A percentile compares a stretch with the other conserved stretches of the same genome.
These are phyloP conservation scores for Diachasmimorpha longicaudata DNA, from an alignment of 1,140 invertebrate genomes.

Conservation along the genomic window DNA sequence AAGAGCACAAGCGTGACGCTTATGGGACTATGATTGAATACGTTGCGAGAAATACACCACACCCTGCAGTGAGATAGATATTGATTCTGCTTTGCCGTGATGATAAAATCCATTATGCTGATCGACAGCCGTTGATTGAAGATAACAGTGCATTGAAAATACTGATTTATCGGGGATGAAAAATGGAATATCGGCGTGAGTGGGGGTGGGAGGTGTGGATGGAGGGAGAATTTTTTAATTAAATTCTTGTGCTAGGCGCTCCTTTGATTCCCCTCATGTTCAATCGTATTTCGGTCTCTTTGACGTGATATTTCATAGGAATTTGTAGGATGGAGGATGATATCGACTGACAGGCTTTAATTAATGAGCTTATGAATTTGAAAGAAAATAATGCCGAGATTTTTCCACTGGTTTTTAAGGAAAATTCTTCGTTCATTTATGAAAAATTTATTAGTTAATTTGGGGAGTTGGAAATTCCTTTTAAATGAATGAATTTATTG, in stretches of 20 bases:
- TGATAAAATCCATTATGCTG: slow-evolving; percentile 4
- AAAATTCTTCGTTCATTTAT: no score
- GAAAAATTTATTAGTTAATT: no score
- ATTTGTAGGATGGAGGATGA: no score
- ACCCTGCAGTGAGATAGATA: background rate
- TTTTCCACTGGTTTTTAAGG: no score
- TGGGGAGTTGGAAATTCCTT: no score
- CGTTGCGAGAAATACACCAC: background rate
- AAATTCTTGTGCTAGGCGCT: background rate
- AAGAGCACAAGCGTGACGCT: background rate
- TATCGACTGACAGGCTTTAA: no score
- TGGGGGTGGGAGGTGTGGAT: background rate
- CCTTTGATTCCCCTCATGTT: background rate
- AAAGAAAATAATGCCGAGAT: no score
- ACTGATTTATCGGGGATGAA: background rate
- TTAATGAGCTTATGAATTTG: no score
- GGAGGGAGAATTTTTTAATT: background rate
- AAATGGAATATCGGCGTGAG: background rate
- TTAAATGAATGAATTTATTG: no score
- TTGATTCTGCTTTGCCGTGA: background rate
- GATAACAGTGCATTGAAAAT: slow-evolving; percentile 4
- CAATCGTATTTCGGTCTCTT: background rate
- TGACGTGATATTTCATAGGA: background rate
- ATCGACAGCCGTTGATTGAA: background rate
- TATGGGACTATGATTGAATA: slow-evolving; percentile 7